Evolutionary conservation across 2,113 vertebrate genomes (phyloP).

Genomic region (Lepisosteus osseus): DNA sequence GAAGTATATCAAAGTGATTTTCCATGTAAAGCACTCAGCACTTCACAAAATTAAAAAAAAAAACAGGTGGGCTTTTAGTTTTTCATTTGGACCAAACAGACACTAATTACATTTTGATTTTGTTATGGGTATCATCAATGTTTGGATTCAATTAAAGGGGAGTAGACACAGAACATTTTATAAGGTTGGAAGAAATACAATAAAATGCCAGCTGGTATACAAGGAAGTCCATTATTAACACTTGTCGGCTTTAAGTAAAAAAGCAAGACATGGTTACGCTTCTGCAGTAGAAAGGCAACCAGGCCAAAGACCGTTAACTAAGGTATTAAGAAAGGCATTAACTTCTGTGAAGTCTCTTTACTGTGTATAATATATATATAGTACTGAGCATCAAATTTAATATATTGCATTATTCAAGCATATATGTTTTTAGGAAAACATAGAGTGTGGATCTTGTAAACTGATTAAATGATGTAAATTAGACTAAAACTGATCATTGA

Average conservation of each 20-base stretch:
- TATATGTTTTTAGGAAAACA: too few species aligned
- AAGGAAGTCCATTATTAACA: conserved; percentile 52
- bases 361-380: background rate
- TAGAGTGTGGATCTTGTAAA: too few species aligned
- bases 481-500: too few species aligned
- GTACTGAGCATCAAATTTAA: too few species aligned
- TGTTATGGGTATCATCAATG: conserved; percentile 74
- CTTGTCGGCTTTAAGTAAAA: conserved; percentile 13
- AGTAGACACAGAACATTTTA: conserved; percentile 46
- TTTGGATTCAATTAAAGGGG: conserved; percentile 63
- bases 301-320: background rate
- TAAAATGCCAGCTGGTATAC: conserved; percentile 44
- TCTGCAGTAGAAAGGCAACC: background rate
- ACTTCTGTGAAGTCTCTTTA: conserved; percentile 1
- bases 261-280: background rate
- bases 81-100: conserved; percentile 57
- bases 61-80: conserved; percentile 65
- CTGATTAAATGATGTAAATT: too few species aligned
- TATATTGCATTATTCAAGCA: too few species aligned
- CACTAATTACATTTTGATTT: conserved; percentile 76
- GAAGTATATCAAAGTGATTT: conserved; percentile 72
- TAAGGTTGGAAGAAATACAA: conserved; percentile 39
- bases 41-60: conserved; percentile 76
- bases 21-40: conserved; percentile 67
- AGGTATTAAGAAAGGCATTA: background rate